Percentiles rank a stretch among this genome's conserved stretches.
These are phyloP conservation scores for Micronisus gabar DNA, from an alignment of 2,113 vertebrate genomes.

Conservation along the genomic window DNA sequence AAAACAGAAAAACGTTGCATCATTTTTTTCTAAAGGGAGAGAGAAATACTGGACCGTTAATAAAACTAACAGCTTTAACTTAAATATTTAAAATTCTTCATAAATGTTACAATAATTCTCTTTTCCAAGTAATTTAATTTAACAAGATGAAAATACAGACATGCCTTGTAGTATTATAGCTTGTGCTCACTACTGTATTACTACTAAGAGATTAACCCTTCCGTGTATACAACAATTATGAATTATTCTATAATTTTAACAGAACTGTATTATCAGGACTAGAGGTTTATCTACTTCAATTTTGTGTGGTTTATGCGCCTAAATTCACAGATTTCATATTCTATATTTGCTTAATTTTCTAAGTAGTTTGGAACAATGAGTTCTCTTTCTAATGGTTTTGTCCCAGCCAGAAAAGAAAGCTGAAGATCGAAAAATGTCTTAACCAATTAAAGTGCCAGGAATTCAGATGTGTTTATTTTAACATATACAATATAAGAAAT, in stretches of 20 bases:
- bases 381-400: neutral
- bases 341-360: neutral
- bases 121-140: neutral
- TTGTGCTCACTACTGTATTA: neutral
- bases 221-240: neutral
- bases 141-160: neutral
- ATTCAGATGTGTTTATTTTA: neutral
- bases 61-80: neutral
- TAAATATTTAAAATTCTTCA: neutral
- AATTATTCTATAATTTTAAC: neutral
- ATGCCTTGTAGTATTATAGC: neutral
- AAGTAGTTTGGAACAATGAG: neutral
- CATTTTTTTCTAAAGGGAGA: neutral
- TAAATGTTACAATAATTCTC: neutral
- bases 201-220: neutral
- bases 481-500: neutral
- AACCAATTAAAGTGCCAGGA: neutral
- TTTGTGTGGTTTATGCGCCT: neutral
- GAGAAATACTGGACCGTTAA: neutral
- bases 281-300: neutral
- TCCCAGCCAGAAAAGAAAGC: neutral
- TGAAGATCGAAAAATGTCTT: neutral
- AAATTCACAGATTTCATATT: neutral
- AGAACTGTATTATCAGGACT: neutral
- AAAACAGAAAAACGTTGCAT: neutral